These are phyloP conservation scores for Tylochromis polylepis DNA, from an alignment of 2,113 vertebrate genomes.

Conservation along the genomic window DNA sequence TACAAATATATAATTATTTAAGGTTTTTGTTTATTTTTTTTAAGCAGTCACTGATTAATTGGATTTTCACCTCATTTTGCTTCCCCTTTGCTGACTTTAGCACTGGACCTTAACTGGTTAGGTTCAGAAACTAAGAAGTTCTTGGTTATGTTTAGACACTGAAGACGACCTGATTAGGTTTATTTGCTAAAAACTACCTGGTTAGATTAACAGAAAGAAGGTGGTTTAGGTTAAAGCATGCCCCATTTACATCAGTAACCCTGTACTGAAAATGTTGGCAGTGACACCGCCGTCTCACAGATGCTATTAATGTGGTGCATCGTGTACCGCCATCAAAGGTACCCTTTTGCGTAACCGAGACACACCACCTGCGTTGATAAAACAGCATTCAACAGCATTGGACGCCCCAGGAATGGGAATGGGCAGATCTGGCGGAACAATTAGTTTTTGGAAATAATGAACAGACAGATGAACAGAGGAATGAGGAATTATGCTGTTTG, in stretches of 20 bases:
- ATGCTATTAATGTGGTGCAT: not conserved
- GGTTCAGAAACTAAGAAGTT: not conserved
- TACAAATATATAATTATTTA: not conserved
- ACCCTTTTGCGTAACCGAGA: not conserved
- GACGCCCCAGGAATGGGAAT: not conserved
- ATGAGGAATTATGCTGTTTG: not conserved
- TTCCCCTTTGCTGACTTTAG: not conserved
- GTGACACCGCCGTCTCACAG: accelerated
- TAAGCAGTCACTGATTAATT: not conserved
- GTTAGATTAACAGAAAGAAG: too few species aligned
- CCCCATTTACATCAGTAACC: too few species aligned
- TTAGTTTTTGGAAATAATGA: not conserved
- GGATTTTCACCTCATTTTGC: not conserved
- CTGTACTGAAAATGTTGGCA: too few species aligned
- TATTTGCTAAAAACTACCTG: too few species aligned
- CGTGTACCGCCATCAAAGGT: not conserved
- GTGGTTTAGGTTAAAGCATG: too few species aligned
- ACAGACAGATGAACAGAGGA: not conserved
- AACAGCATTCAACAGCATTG: not conserved
- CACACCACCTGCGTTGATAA: not conserved
- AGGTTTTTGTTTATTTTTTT: not conserved
- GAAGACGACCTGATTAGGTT: not conserved
- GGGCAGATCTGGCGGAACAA: not conserved
- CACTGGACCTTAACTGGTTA: not conserved
- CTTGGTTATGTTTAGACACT: not conserved